Evolutionary conservation across 2,888 invertebrate species (phyloP).

Genomic region (Drosophila silvestris): DNA sequence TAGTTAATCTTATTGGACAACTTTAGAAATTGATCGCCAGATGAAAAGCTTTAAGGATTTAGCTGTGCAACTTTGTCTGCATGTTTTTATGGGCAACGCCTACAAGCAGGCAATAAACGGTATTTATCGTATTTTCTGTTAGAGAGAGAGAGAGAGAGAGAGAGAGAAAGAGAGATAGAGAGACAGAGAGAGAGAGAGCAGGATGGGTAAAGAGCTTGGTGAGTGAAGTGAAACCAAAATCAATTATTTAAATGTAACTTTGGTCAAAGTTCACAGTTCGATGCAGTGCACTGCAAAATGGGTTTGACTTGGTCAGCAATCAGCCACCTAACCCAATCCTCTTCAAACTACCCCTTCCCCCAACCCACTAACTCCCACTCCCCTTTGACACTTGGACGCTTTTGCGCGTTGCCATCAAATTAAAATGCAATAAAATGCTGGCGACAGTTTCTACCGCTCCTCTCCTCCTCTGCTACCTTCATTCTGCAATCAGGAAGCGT

Average conservation of each 20-base stretch:
- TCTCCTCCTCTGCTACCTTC: not conserved
- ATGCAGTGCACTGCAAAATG: constrained; percentile 34
- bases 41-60: not conserved
- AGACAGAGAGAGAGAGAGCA: not conserved
- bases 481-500: constrained; percentile 35
- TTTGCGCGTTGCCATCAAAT: constrained; percentile 61
- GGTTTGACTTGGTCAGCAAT: constrained; percentile 34
- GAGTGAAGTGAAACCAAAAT: constrained; percentile 55
- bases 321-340: not conserved
- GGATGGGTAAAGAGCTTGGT: not conserved
- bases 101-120: constrained; percentile 44
- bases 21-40: not conserved
- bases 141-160: not conserved
- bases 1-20: not conserved
- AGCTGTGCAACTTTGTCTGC: not conserved
- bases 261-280: constrained; percentile 58
- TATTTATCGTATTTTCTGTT: constrained; percentile 35
- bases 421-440: constrained; percentile 62
- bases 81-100: constrained; percentile 41
- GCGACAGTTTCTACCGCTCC: not conserved
- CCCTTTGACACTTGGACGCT: constrained; percentile 18
- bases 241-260: constrained; percentile 72
- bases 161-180: not conserved
- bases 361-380: not conserved
- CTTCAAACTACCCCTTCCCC: not conserved